Evolutionary conservation across 2,113 vertebrate genomes (phyloP).

Genomic region (Halcyon malimbica): DNA sequence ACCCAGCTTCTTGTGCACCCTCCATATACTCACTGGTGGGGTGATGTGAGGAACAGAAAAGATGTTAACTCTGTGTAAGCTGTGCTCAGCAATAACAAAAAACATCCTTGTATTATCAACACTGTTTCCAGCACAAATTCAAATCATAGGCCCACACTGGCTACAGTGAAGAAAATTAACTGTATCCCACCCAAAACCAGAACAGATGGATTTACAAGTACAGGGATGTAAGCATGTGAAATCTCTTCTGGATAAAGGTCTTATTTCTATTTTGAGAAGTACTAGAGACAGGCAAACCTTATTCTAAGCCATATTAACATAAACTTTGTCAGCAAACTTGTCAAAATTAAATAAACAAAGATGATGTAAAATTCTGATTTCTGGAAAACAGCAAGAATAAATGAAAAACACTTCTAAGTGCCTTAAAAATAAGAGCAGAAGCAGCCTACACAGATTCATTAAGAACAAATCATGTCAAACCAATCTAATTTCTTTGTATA

Average conservation of each 20-base stretch:
- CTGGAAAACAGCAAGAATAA: neutral
- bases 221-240: neutral
- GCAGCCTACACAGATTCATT: neutral
- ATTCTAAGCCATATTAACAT: neutral
- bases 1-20: neutral
- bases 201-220: neutral
- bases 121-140: neutral
- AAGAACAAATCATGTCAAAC: neutral
- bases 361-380: neutral
- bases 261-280: neutral
- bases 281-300: neutral
- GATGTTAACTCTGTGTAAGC: neutral
- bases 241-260: neutral
- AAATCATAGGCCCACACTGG: neutral
- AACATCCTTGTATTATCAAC: neutral
- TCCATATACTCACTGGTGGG: neutral
- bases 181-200: neutral
- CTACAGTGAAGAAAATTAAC: neutral
- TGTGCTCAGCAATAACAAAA: neutral
- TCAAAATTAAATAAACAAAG: conserved; percentile 1
- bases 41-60: neutral
- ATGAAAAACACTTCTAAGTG: neutral
- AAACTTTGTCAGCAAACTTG: neutral
- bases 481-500: neutral
- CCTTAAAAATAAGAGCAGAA: neutral